These are phyloP conservation scores for Acleris literana DNA, from an alignment of 2,888 invertebrate species.

Conservation along the genomic window DNA sequence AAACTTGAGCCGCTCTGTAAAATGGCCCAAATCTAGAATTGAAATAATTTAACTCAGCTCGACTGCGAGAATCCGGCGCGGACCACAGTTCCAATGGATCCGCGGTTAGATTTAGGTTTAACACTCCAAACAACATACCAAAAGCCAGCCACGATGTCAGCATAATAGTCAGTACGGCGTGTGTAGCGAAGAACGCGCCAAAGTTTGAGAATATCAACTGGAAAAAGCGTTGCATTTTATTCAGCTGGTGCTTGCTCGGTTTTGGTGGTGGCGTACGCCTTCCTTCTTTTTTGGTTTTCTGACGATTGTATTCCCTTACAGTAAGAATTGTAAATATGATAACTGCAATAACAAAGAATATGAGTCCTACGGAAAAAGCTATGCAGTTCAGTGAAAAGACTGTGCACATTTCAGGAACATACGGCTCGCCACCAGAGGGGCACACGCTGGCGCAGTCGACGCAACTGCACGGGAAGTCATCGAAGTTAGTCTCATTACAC, in stretches of 20 bases:
- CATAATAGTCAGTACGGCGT: constrained; percentile 86
- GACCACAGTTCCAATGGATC: constrained; percentile 98
- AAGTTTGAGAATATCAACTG: constrained; percentile 62
- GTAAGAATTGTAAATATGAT: constrained; percentile 61
- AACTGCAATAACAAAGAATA: constrained; percentile 74
- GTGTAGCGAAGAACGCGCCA: constrained; percentile 85
- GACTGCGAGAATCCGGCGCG: constrained; percentile 89
- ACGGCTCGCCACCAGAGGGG: constrained; percentile 73
- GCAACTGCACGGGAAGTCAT: constrained; percentile 88
- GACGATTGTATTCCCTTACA: constrained; percentile 46
- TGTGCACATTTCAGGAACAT: constrained; percentile 71
- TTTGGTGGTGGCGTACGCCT: constrained; percentile 44
- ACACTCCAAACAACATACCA: constrained; percentile 86
- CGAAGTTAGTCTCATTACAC: constrained; percentile 84
- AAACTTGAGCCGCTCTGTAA: constrained; percentile 94
- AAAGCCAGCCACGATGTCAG: constrained; percentile 84
- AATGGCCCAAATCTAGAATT: constrained; percentile 95
- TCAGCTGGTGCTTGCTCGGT: constrained; percentile 44
- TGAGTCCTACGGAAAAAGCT: constrained; percentile 85
- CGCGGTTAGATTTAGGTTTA: constrained; percentile 88
- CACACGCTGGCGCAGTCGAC: constrained; percentile 89
- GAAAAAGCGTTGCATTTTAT: constrained; percentile 53
- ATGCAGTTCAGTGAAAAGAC: constrained; percentile 85
- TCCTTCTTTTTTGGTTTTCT: constrained; percentile 16
- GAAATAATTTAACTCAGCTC: constrained; percentile 93